Evolutionary conservation across 2,797 vertebrate genomes (phyloP).

Genomic region (Hippoglossus hippoglossus): DNA sequence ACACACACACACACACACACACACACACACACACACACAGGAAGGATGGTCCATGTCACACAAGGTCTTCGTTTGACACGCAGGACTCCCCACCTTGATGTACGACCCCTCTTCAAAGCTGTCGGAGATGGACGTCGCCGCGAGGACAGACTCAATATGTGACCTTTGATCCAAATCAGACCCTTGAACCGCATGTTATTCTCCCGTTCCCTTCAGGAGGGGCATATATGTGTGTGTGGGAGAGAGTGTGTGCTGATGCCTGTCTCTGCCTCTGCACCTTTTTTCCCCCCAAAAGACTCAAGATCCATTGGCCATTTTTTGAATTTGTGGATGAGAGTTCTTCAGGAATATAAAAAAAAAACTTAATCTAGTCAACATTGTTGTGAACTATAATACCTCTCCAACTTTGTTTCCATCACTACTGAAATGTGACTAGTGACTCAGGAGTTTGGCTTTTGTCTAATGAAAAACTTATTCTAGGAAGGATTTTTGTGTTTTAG

Average conservation of each 20-base stretch:
- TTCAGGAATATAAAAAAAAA: too few relatives aligned
- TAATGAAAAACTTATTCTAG: background rate
- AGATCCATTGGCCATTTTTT: background rate
- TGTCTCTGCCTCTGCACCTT: constrained; percentile 19
- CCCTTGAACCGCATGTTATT: constrained; percentile 58
- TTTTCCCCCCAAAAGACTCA: constrained; percentile 1
- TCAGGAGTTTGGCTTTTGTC: constrained; percentile 13
- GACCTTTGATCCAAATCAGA: constrained; percentile 72
- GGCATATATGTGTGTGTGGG: constrained; percentile 21
- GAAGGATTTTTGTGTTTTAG: background rate
- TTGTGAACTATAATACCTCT: background rate
- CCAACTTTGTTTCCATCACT: constrained; percentile 16
- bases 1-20: constrained; percentile 39
- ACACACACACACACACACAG: constrained; percentile 51
- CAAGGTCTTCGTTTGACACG: constrained; percentile 78
- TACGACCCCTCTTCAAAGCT: constrained; percentile 79
- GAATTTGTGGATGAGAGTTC: too few relatives aligned
- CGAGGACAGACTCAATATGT: constrained; percentile 82
- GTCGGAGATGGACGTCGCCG: constrained; percentile 66
- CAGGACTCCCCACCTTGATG: constrained; percentile 74
- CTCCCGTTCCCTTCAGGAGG: constrained; percentile 39
- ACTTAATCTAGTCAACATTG: too few relatives aligned
- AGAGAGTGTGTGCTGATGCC: constrained; percentile 27
- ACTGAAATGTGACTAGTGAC: background rate
- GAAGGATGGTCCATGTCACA: constrained; percentile 67